A percentile compares a stretch with the other conserved stretches of the same genome.
Conservation (phyloP, 2,113 vertebrate genomes). For the Brachypteracias leptosomus region DNA sequence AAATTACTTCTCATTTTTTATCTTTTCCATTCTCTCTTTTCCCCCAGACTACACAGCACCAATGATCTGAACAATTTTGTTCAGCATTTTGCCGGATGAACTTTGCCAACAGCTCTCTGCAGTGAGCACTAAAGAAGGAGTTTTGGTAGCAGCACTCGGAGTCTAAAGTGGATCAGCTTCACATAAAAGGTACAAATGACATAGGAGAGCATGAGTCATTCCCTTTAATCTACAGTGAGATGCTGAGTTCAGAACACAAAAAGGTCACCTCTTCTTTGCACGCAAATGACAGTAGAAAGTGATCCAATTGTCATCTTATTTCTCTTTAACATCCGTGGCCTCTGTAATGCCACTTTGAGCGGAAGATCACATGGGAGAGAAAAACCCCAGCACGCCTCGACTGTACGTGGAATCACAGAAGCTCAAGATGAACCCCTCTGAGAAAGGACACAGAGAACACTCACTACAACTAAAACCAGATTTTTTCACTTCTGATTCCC, state of each 20-base stretch:
- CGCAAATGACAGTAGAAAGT: not conserved
- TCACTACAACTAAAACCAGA: not conserved
- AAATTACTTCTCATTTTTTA: not conserved
- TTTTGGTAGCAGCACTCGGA: not conserved
- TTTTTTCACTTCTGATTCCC: not conserved
- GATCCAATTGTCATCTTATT: not conserved
- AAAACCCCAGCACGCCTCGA: not conserved
- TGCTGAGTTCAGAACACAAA: not conserved
- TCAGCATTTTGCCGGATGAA: not conserved
- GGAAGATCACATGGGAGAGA: slow-evolving; percentile 10
- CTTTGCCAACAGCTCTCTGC: not conserved
- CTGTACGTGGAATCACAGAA: not conserved
- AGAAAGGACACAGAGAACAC: not conserved
- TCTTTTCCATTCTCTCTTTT: not conserved
- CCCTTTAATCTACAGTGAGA: not conserved
- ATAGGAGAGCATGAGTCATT: not conserved
- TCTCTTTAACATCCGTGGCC: not conserved
- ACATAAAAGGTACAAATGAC: not conserved
- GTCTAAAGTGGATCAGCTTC: not conserved
- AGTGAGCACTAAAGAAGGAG: not conserved
- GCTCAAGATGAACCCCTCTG: not conserved
- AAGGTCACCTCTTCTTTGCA: not conserved
- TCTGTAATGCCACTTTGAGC: not conserved
- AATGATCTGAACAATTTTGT: not conserved
- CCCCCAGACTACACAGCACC: not conserved